These are phyloP conservation scores for Agonopterix alstromeriana DNA, from an alignment of 2,888 invertebrate species.

Conservation along the genomic window DNA sequence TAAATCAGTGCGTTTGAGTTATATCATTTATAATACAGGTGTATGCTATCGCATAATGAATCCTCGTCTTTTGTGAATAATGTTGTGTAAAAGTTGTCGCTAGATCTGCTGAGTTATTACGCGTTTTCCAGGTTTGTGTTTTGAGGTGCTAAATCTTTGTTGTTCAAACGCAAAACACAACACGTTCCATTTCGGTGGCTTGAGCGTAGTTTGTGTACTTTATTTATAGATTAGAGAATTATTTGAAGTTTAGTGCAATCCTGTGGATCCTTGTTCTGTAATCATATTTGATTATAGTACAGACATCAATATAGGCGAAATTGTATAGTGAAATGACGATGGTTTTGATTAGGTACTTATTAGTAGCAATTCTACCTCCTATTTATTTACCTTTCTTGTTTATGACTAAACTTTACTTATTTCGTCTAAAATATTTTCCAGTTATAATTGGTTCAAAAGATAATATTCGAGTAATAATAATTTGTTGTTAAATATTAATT, in stretches of 20 bases:
- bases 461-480: too few relatives aligned
- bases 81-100: conserved; percentile 13
- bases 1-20: conserved; percentile 26
- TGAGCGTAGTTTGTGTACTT: conserved; percentile 1
- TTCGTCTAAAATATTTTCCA: too few relatives aligned
- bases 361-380: too few relatives aligned
- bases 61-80: conserved; percentile 10
- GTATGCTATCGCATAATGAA: conserved; percentile 18
- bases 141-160: conserved; percentile 68
- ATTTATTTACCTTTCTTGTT: too few relatives aligned
- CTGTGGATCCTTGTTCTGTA: not conserved
- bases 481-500: too few relatives aligned
- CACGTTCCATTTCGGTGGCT: conserved; percentile 29
- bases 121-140: conserved; percentile 37
- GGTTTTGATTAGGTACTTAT: too few relatives aligned
- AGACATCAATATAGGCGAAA: too few relatives aligned
- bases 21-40: conserved; percentile 15
- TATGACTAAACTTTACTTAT: too few relatives aligned
- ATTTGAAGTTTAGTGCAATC: not conserved
- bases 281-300: too few relatives aligned
- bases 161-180: conserved; percentile 56
- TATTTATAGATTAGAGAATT: conserved; percentile 5
- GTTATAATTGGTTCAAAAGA: too few relatives aligned
- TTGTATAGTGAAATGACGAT: too few relatives aligned
- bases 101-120: conserved; percentile 27